phyloP scores from a whole-genome alignment of 2,797 vertebrate genomes.

The Margarornis squamiger region DNA sequence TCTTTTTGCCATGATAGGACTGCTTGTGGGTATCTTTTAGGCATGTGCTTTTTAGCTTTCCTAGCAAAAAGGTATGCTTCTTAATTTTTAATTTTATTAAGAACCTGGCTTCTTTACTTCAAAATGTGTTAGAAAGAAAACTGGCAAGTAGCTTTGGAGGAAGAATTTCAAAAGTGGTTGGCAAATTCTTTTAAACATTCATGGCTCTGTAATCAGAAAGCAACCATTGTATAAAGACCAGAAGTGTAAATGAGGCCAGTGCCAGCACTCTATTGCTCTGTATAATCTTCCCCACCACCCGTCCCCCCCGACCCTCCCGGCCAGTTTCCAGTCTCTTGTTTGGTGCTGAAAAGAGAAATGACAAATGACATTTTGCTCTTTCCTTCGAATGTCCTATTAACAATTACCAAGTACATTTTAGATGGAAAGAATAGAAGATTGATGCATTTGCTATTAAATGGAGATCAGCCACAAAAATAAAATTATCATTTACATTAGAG shows the following conservation, averaged over 20 bases:
- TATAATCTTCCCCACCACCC: neutral
- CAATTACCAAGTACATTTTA: conserved; percentile 12
- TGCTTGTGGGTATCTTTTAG: neutral
- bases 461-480: neutral
- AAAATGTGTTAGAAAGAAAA: neutral
- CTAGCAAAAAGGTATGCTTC: neutral
- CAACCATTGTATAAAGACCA: neutral
- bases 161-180: neutral
- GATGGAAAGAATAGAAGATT: neutral
- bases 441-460: conserved; percentile 16
- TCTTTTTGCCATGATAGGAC: neutral
- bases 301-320: neutral
- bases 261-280: neutral
- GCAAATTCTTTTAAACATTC: neutral
- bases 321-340: neutral
- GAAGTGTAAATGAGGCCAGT: neutral
- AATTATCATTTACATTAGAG: neutral
- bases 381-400: neutral
- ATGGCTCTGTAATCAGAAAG: neutral
- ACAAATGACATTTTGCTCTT: neutral
- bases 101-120: neutral
- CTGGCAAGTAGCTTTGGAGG: neutral
- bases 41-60: neutral
- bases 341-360: neutral
- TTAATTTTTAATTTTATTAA: neutral